Evolutionary conservation across 2,888 invertebrate genomes (phyloP).

Genomic region (Polydrusus tereticollis): DNA sequence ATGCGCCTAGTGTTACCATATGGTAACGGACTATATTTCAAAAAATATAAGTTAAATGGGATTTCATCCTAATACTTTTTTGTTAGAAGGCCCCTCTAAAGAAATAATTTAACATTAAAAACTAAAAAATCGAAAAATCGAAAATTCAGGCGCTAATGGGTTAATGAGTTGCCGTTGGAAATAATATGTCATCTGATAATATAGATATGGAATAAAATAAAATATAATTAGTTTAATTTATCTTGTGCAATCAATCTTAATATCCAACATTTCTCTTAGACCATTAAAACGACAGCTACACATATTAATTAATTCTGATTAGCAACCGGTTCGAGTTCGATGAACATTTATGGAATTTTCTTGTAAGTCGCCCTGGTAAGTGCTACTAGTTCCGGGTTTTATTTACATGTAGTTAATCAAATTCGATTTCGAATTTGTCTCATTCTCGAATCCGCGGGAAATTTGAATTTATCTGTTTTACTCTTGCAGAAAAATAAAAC

Average conservation of each 20-base stretch:
- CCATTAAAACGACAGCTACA: no score
- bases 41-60: no score
- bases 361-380: slow-evolving; percentile 31
- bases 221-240: not conserved
- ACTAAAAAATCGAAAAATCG: no score
- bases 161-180: no score
- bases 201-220: not conserved
- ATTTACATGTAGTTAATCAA: slow-evolving; percentile 37
- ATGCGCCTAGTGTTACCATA: no score
- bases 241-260: slow-evolving; percentile 3
- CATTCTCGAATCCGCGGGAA: slow-evolving; percentile 28
- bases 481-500: no score
- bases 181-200: no score
- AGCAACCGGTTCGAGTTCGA: slow-evolving; percentile 26
- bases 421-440: slow-evolving; percentile 39
- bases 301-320: slow-evolving; percentile 32
- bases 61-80: no score
- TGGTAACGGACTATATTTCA: no score
- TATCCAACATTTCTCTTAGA: not conserved
- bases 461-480: slow-evolving; percentile 32
- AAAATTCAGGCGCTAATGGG: no score
- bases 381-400: slow-evolving; percentile 30
- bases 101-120: no score
- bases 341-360: slow-evolving; percentile 28
- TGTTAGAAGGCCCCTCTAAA: no score